A percentile compares a stretch with the other conserved stretches of the same genome.
These are phyloP conservation scores for Eumerus sabulonum DNA, from an alignment of 2,888 invertebrate genomes.

Conservation along the genomic window DNA sequence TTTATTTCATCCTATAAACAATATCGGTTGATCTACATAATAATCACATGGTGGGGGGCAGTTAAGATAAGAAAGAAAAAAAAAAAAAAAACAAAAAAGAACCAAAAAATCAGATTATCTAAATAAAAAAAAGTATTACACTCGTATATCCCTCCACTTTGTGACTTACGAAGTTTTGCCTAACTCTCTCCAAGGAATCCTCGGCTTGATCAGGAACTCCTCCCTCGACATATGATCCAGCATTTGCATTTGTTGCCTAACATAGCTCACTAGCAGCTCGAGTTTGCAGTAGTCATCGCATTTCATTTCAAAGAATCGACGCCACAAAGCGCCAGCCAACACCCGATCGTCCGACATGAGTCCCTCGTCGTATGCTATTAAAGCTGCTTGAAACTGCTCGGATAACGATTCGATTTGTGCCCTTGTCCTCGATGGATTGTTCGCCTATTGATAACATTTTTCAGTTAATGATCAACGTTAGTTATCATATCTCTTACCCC, in stretches of 20 bases:
- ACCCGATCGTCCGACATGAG: slow-evolving; percentile 86
- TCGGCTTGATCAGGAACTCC: slow-evolving; percentile 81
- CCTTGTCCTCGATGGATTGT: slow-evolving; percentile 82
- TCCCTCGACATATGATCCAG: slow-evolving; percentile 82
- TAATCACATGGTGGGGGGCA: slow-evolving; percentile 13
- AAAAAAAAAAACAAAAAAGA: slow-evolving; percentile 18
- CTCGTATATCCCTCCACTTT: not conserved
- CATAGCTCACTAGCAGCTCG: slow-evolving; percentile 86
- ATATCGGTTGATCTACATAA: not conserved
- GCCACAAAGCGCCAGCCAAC: slow-evolving; percentile 91
- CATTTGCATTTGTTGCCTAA: slow-evolving; percentile 86
- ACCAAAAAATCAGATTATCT: slow-evolving; percentile 13
- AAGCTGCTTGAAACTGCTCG: slow-evolving; percentile 90
- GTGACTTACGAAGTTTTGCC: slow-evolving; percentile 70
- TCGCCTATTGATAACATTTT: slow-evolving; percentile 80
- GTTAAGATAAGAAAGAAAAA: slow-evolving; percentile 13
- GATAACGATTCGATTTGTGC: slow-evolving; percentile 84
- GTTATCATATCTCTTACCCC: slow-evolving; percentile 76
- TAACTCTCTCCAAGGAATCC: slow-evolving; percentile 80
- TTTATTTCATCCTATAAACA: slow-evolving; percentile 30
- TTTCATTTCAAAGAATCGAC: slow-evolving; percentile 86
- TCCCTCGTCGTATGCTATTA: slow-evolving; percentile 94
- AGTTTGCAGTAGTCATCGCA: slow-evolving; percentile 84
- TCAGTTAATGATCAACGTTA: not conserved
- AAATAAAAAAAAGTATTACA: not conserved